A percentile compares a stretch with the other conserved stretches of the same genome.
Conservation (phyloP, 2,888 invertebrate species). For the Netelia fuscicornis region DNA sequence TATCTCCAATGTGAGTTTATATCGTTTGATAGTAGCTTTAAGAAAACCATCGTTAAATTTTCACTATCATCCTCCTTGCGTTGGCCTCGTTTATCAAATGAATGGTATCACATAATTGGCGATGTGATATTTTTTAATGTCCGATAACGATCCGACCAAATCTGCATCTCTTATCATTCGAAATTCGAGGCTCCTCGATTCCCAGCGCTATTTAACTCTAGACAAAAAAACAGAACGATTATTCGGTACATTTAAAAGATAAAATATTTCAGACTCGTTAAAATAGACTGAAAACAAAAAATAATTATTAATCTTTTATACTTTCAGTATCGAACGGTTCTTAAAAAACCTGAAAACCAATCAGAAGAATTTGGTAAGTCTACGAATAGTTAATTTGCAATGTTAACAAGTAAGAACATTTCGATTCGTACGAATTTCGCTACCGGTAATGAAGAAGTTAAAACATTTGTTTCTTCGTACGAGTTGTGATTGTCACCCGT, state of each 20-base stretch:
- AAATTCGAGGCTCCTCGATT: neutral
- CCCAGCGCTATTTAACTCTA: neutral
- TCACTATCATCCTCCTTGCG: neutral
- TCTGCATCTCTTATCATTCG: constrained; percentile 39
- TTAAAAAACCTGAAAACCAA: constrained; percentile 78
- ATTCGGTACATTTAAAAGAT: neutral
- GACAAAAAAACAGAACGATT: neutral
- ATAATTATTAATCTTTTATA: constrained; percentile 54
- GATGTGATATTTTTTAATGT: neutral
- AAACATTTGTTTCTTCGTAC: neutral
- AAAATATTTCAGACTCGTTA: neutral
- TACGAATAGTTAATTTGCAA: neutral
- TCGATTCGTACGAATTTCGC: neutral
- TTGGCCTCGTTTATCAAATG: neutral
- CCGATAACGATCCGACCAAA: constrained; percentile 52
- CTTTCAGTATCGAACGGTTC: constrained; percentile 84
- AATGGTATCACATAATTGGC: neutral
- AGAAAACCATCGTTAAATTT: constrained; percentile 13
- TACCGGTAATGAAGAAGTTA: neutral
- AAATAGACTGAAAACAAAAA: neutral
- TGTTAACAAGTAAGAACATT: neutral
- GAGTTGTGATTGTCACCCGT: neutral
- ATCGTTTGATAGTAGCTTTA: neutral
- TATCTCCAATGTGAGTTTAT: constrained; percentile 85
- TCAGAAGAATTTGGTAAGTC: constrained; percentile 65